Base-by-base conservation (phyloP, 1,140 invertebrate species). In the Orussus abietinus region DNA sequence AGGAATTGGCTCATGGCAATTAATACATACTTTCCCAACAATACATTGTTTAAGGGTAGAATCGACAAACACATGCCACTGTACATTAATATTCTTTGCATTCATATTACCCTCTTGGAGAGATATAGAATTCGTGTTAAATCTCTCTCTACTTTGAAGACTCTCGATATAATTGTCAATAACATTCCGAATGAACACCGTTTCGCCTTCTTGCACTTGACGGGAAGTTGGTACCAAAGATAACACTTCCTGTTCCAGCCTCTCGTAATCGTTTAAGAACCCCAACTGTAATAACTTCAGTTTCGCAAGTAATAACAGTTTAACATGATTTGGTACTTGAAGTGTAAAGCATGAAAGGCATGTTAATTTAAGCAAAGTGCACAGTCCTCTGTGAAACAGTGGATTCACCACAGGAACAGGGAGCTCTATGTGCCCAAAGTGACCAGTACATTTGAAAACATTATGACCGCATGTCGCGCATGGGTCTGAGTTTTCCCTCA, bases 341-440 rank as follows among this genome's bases (percentile, higher is more conserved):
- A 90, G 62, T 50, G 72, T 76, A 48, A 77, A 82, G 56, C 90
- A 93, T 35, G 75, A 69, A 6, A 87, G 59, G 52, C 90, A 93
- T 14, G 80, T 76, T 3, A 83, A 69, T 50, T 79, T 80, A 15
- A 92, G 73, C 11, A 92, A 57, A 0, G 72, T 78, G 44, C 75
- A 81, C 10, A 96, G 73, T 28, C 78, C 75, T 62, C 84, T 85
- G 32, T 90, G 85, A 58, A 94, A 92, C 19, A 98, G 54, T 3
- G 96, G 94, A 80, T 98, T 98, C 28, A 92, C 85, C 1, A 95
- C 85, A 5, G 90, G 82, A 3, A 97, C 66, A 3, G 92, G 89
- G n/a, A 99, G 72, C 43, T 86, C 84, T 45, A 99, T 96, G 59
- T 97, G 90, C 0, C 96, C 96, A 74, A 95, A 86, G 72, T 99